Percentiles rank a stretch among this genome's conserved stretches.
Conservation (phyloP, 2,888 invertebrate species). For the Mystacides longicornis region DNA sequence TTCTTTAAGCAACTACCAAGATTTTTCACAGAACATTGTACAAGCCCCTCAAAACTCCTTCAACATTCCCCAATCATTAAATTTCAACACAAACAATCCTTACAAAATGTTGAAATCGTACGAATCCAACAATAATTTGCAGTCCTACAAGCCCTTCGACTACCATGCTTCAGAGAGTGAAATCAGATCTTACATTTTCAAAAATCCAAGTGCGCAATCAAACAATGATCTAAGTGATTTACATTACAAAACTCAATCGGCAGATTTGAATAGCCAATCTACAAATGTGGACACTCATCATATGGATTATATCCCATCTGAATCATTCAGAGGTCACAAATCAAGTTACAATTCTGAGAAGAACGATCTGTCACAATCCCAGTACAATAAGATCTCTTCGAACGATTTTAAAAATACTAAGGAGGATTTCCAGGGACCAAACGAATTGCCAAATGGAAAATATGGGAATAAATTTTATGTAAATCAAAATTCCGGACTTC, state of each 20-base stretch:
- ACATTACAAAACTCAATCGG: constrained; percentile 3
- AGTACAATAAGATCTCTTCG: constrained; percentile 6
- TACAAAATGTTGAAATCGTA: constrained; percentile 34
- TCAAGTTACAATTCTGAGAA: constrained; percentile 7
- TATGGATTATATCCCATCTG: constrained; percentile 23
- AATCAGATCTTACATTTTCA: constrained; percentile 16
- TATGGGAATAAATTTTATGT: background rate
- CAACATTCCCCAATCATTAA: constrained; percentile 11
- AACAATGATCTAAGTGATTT: constrained; percentile 9
- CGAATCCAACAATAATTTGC: constrained; percentile 34
- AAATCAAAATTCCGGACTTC: constrained; percentile 8
- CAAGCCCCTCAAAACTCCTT: constrained; percentile 9
- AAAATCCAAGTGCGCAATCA: constrained; percentile 15
- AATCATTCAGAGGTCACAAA: constrained; percentile 20
- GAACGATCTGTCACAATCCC: constrained; percentile 13
- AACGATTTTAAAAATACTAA: constrained; percentile 15
- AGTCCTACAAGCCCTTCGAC: constrained; percentile 14
- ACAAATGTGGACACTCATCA: constrained; percentile 22
- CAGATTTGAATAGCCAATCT: constrained; percentile 22
- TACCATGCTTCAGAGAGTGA: constrained; percentile 13
- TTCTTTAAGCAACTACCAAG: background rate
- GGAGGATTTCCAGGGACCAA: constrained; percentile 7
- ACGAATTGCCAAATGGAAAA: background rate
- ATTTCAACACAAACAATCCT: constrained; percentile 16
- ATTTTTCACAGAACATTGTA: constrained; percentile 13